Base-by-base conservation (phyloP, 2,888 invertebrate species). In the Megamerina dolium region DNA sequence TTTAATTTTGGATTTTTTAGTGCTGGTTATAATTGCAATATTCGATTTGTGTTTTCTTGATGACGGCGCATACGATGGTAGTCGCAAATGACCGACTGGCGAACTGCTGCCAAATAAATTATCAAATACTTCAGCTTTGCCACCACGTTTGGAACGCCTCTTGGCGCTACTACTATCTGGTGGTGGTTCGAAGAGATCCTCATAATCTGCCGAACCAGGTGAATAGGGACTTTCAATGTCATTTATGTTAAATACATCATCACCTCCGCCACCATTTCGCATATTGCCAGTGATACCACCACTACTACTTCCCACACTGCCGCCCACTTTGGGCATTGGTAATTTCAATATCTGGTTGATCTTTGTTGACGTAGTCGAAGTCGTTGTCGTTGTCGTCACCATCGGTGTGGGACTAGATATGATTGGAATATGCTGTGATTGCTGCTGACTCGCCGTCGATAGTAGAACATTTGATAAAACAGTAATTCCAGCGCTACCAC, bases 171-270 rank as follows among this genome's bases (percentile, higher is more conserved):
- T 56, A 18, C 46, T 51, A 37, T 70, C 70, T 42, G 61, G 59
- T 10, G 86, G 88, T 38, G 89, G 89, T 68, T 85, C 85, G 73
- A 90, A 90, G 51, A 90, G 76, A 67, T 90, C 89, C 58, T 89
- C 88, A 64, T 87, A 88, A 69, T 90, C 85, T 58, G 84, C 85
- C n/a, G 88, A 87, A 34, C 87, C 89, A 0, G 90, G 90, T 37
- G 89, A 89, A 73, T 91, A 90, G 0, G 91, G 92, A 17, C 90
- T 89, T 54, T 84, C 84, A 64, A 84, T 79, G 12, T 86, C 85
- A 70, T 82, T 77, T 8, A 58, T 51, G 37, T 50, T 52, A 52
- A 77, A 78, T 9, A 61, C 55, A 36, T 77, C 76, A 54, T 82
- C 83, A 10, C 45, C 49, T 26, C 44, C 58, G 29, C 53, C 51